Evolutionary conservation across 2,113 vertebrate genomes (phyloP), one percentile per base, ranked within the genome.

Genomic region (Phylloscopus whistleri): DNA sequence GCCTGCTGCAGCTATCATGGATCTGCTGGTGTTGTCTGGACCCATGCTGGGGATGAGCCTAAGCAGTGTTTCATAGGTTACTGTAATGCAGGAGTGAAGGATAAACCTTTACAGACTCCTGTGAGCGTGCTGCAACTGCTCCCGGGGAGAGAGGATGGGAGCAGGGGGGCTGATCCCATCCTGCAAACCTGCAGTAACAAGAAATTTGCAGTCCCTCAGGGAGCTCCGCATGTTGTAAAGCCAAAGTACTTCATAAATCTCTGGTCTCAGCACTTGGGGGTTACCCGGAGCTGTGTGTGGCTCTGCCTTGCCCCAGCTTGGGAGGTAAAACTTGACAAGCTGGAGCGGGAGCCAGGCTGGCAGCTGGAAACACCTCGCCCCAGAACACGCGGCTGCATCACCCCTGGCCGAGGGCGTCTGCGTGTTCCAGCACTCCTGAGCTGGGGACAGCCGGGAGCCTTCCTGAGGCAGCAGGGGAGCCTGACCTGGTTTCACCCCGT

Each of bases 361-460:
- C 56, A 60, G 78, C 44, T 70, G 85, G 60, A 37, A 75, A 51
- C 2, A 6, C 88, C 82, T 78, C 2, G 1, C 60, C 69, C 77
- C 17, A 31, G 43, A 74, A 35, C 69, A 19, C 0, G 6, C 0
- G 2, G 22, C 55, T 14, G 84, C 73, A 27, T 23, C 0, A 1
- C 2, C 52, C 30, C 44, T 4, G 11, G 26, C 69, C 3, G 1
- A 70, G 24, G 56, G 55, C 1, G 2, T 24, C 56, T 51, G 62
- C 2, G 17, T 14, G 19, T 63, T 15, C 39, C 60, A 22, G 60
- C 39, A 2, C 39, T 15, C 15, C 27, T 15, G 60, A 43, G 10
- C 90, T 20, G 64, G 7, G 35, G n/a, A 31, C 88, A 46, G 62
- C 82, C 2, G 1, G 49, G 67, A 93, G 49, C 69, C 60, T 41